These are phyloP conservation scores for Drosophila vallismaia DNA, from an alignment of 2,888 invertebrate species.

Conservation along the genomic window DNA sequence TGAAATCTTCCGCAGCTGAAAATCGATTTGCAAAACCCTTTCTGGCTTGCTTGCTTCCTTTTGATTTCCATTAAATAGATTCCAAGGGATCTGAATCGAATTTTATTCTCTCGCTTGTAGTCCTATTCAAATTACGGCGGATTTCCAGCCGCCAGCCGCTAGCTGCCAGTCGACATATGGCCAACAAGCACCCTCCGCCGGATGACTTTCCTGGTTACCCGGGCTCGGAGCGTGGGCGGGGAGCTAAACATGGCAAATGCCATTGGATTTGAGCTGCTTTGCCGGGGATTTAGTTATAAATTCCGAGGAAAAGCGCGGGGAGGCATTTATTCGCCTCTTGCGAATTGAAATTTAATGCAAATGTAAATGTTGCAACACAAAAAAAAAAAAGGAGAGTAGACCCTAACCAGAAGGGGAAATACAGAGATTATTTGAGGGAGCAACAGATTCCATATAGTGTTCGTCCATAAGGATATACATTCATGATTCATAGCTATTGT, in stretches of 20 bases:
- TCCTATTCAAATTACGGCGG: constrained; percentile 74
- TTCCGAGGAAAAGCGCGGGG: constrained; percentile 32
- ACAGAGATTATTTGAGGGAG: background rate
- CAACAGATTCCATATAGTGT: constrained; percentile 56
- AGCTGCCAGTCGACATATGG: constrained; percentile 73
- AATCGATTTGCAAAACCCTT: constrained; percentile 14
- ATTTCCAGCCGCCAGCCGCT: constrained; percentile 69
- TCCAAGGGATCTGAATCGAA: constrained; percentile 57
- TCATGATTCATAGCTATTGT: constrained; percentile 17
- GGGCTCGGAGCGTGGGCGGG: constrained; percentile 4
- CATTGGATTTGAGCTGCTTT: constrained; percentile 71
- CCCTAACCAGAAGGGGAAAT: constrained; percentile 4
- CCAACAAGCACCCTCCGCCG: constrained; percentile 22
- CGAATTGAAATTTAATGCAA: constrained; percentile 79
- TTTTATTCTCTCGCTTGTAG: constrained; percentile 67
- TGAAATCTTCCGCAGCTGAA: background rate
- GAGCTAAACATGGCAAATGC: constrained; percentile 36
- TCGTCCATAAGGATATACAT: constrained; percentile 29
- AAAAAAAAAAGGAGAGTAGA: background rate
- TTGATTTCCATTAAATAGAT: constrained; percentile 58
- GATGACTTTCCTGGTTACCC: constrained; percentile 3
- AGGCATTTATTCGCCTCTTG: constrained; percentile 49
- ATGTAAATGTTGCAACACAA: constrained; percentile 42
- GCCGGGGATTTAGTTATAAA: constrained; percentile 76
- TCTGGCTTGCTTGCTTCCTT: constrained; percentile 4